phyloP scores from a whole-genome alignment of 2,888 invertebrate genomes.

The Troides aeacus region DNA sequence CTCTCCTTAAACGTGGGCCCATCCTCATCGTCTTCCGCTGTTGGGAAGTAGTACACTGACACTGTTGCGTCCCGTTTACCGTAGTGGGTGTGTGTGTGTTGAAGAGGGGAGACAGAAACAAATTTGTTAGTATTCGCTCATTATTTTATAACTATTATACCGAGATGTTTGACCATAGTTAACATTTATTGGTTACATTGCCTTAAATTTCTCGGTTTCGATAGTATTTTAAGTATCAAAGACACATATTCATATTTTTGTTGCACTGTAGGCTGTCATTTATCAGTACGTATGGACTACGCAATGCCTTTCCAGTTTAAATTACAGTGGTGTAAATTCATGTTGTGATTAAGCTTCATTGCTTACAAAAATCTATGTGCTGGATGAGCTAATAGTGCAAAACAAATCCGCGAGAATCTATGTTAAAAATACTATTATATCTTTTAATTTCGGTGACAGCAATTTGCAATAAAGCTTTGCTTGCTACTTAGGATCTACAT shows the following conservation, averaged over 20 bases:
- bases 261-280: slow-evolving; percentile 74
- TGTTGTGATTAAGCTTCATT: slow-evolving; percentile 10
- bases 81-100: slow-evolving; percentile 71
- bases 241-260: slow-evolving; percentile 75
- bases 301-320: slow-evolving; percentile 1
- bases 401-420: slow-evolving; percentile 1
- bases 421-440: background rate
- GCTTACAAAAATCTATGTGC: slow-evolving; percentile 19
- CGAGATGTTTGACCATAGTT: slow-evolving; percentile 27
- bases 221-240: slow-evolving; percentile 41
- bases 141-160: slow-evolving; percentile 51
- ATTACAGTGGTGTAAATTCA: slow-evolving; percentile 3
- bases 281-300: slow-evolving; percentile 41
- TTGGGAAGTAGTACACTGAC: slow-evolving; percentile 97
- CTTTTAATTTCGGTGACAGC: slow-evolving; percentile 10
- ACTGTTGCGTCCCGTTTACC: slow-evolving; percentile 88
- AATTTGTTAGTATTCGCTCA: slow-evolving; percentile 79
- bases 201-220: slow-evolving; percentile 31
- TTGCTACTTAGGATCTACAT: slow-evolving; percentile 19
- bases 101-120: slow-evolving; percentile 69
- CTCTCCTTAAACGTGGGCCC: slow-evolving; percentile 94
- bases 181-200: slow-evolving; percentile 4
- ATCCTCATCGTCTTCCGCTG: slow-evolving; percentile 90
- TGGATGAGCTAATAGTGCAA: slow-evolving; percentile 19
- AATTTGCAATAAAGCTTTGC: slow-evolving; percentile 21